Base-by-base conservation (phyloP, 2,113 vertebrate genomes). In the Pelvicachromis taeniatus region DNA sequence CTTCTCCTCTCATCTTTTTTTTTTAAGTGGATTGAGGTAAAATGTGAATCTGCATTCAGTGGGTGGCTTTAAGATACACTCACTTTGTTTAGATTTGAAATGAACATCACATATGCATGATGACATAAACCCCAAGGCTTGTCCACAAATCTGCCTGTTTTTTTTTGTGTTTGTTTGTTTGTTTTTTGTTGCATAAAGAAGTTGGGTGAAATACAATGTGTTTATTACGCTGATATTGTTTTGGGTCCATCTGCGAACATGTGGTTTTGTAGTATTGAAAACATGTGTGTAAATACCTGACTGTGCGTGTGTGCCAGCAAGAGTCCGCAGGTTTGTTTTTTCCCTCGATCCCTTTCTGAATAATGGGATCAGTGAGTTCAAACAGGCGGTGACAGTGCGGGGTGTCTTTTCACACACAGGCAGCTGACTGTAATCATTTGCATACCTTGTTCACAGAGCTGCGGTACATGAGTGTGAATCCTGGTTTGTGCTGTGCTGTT, bases 61-160 rank as follows among this genome's bases (percentile, higher is more conserved):
- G 92, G 92, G 92, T 90, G 95, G 92, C 85, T 93, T 89, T 82
- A 87, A 89, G 90, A 94, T 85, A 70, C 89, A 91, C 87, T 70
- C 85, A 93, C 89, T 94, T 94, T 94, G 94, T 95, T 95, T 93
- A 77, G 90, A 93, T 93, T 89, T 91, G 90, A 91, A 90, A 89
- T 82, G 87, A 87, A 85, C 90, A 89, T 93, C 88, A 88, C 91
- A 93, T 79, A 86, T 90, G 91, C 89, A 90, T 90, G 86, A 89
- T 93, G 89, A 90, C 93, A 83, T 86, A 90, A 92, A 90, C 86
- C 93, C 92, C 81, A 63, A 82, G 90, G 92, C 91, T 84, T 29
- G 90, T 91, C 88, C 83, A 93, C 87, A 88, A 78, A 91, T 93
- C 80, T 79, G 87, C 29, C 73, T 50, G 53, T 85, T 89, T 90